A percentile compares a stretch with the other conserved stretches of the same genome.
phyloP scores from a whole-genome alignment of 2,797 vertebrate species.

The Synanceia verrucosa region DNA sequence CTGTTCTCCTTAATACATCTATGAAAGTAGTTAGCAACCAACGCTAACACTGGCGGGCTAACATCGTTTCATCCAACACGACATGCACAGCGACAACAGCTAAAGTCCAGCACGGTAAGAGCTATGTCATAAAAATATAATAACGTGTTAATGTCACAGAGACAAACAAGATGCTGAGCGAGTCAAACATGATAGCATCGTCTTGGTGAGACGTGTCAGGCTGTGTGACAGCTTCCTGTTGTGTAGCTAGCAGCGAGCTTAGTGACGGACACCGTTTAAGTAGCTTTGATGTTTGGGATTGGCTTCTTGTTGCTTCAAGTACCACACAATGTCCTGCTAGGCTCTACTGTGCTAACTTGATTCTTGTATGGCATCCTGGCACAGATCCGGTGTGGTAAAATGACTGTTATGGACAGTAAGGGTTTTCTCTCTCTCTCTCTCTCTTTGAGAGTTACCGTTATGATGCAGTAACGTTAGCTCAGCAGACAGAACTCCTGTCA shows the following conservation, averaged over 20 bases:
- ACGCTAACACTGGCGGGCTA: constrained; percentile 43
- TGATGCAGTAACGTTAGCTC: background rate
- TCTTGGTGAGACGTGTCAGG: constrained; percentile 30
- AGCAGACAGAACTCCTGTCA: constrained; percentile 9
- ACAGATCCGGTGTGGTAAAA: background rate
- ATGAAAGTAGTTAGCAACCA: constrained; percentile 42
- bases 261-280: constrained; percentile 61
- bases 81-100: constrained; percentile 35
- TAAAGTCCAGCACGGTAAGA: constrained; percentile 2
- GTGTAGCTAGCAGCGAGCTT: constrained; percentile 67
- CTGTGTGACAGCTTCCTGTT: constrained; percentile 61
- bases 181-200: background rate
- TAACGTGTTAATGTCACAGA: background rate
- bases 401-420: background rate
- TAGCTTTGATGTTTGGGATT: constrained; percentile 46
- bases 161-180: background rate
- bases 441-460: background rate
- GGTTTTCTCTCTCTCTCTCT: background rate
- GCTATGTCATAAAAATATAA: background rate
- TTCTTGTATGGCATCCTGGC: background rate
- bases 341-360: background rate
- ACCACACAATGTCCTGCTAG: background rate
- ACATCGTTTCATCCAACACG: constrained; percentile 18
- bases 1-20: background rate
- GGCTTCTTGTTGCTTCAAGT: constrained; percentile 20